Base-by-base conservation (phyloP, 1,140 invertebrate species). In the Plectrocnemia conspersa region DNA sequence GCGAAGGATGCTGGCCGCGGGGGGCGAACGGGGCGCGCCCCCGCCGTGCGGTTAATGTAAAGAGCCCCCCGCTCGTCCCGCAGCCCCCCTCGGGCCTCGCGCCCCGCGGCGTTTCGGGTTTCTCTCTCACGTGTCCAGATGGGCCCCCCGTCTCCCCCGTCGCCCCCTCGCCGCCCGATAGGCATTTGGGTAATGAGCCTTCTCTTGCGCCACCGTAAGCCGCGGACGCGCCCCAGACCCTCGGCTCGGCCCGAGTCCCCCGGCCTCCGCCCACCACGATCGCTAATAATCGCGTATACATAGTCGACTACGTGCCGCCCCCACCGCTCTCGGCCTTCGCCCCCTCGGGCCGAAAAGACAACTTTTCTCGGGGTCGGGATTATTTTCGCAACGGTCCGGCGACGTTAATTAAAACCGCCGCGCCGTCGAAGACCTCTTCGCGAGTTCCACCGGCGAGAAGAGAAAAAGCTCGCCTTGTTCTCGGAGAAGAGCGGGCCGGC, bases 251-350 rank as follows among this genome's bases (percentile, higher is more conserved):
- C 18, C 29, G 16, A n/a, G 11, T n/a, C 40, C 41, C 29, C 41
- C 22, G 24, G 49, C 54, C 46, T 63, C 63, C 57, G 59, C 65
- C 68, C 68, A 65, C 66, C 69, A 68, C 68, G 69, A 50, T 50
- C 68, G 70, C 70, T 70, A 69, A 73, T 71, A 69, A 69, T 68
- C 52, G 22, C 44, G 27, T 29, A 29, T 29, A 29, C 27, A 22
- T 19, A 35, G 6, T 4, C 29, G n/a, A 15, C 10, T 22, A 15
- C n/a, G 38, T 22, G 35, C 21, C 18, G 32, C 13, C 32, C 23
- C 16, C n/a, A 24, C 27, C 16, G 18, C 22, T 27, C 16, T 25
- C 44, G 44, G 10, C 44, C 21, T 23, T 21, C 24, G 21, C 7
- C 18, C 22, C 22, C n/a, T n/a, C n/a, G n/a, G n/a, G n/a, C 19